Base-by-base conservation (phyloP, 2,888 invertebrate species). In the Drosophila melanosoma region DNA sequence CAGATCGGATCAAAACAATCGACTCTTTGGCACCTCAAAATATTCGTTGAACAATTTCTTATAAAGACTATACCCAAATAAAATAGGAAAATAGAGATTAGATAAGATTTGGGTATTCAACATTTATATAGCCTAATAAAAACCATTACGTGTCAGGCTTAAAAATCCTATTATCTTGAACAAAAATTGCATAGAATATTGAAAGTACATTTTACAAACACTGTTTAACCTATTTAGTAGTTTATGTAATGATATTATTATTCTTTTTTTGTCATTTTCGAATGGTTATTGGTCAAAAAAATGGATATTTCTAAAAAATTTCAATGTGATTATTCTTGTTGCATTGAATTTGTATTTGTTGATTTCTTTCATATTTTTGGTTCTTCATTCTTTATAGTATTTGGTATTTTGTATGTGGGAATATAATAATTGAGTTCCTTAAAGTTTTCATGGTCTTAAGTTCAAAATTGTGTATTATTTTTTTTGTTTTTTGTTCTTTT, bases 241-340 rank as follows among this genome's bases (percentile, higher is more conserved):
- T 29, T 29, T 15, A 15, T 52, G 15, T 67, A 45, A 29, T 36
- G 26, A 6, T 38, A 26, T 26, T 26, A 26, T 26, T 26, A n/a
- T 26, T 23, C 1, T 8, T 2, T 54, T 26, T 3, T 26, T 26
- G 17, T 26, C 29, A 38, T 56, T n/a, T 51, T 51, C 29, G 29
- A 38, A 56, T 40, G 7, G n/a, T n/a, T n/a, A 2, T 29, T 7
- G 7, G n/a, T 12, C 20, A 38, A 29, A 20, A 15, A 40, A 5
- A 38, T 38, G n/a, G 12, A 17, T 56, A n/a, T 64, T 52, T 45
- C 36, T 26, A 29, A 51, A 64, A 58, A 73, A 69, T 89, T 81
- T 85, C 73, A 84, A 90, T 83, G 89, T 86, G 87, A 84, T 84
- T 81, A 76, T 90, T 88, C 87, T 88, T 88, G 87, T 88, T 88